Percentiles rank a stretch among this genome's conserved stretches.
phyloP scores from a whole-genome alignment of 2,113 vertebrate genomes.

The Cercopithecus mona region DNA sequence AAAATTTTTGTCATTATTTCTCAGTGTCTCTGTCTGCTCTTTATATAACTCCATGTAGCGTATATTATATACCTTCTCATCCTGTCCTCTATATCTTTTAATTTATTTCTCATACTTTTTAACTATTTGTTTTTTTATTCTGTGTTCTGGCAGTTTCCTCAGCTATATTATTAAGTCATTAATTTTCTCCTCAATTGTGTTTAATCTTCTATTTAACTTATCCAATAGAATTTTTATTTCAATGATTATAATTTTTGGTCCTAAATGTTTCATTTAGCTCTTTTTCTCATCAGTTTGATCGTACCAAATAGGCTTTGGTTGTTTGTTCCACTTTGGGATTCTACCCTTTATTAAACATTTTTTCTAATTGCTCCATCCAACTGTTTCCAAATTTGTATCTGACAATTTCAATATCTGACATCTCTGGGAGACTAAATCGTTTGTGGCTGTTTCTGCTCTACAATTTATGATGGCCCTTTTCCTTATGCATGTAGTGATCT shows the following conservation, averaged over 20 bases:
- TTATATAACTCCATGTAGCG: neutral
- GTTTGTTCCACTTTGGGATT: neutral
- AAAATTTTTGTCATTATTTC: neutral
- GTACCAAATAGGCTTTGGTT: neutral
- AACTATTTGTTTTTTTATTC: neutral
- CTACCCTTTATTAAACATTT: neutral
- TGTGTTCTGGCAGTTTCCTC: neutral
- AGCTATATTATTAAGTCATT: neutral
- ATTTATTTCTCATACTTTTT: neutral
- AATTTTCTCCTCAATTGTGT: neutral
- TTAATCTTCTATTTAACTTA: neutral
- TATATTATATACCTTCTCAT: neutral
- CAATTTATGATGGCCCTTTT: neutral
- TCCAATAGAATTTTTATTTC: neutral
- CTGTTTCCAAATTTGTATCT: neutral
- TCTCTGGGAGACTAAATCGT: neutral
- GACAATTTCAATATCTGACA: neutral
- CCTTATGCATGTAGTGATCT: neutral
- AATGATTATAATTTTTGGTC: neutral
- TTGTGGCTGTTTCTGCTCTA: neutral
- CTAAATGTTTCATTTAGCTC: neutral
- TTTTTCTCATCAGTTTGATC: neutral
- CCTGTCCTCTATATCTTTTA: neutral
- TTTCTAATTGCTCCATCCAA: neutral
- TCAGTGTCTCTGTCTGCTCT: neutral